Evolutionary conservation across 2,113 vertebrate species (phyloP).

Genomic region (Lagopus leucura): DNA sequence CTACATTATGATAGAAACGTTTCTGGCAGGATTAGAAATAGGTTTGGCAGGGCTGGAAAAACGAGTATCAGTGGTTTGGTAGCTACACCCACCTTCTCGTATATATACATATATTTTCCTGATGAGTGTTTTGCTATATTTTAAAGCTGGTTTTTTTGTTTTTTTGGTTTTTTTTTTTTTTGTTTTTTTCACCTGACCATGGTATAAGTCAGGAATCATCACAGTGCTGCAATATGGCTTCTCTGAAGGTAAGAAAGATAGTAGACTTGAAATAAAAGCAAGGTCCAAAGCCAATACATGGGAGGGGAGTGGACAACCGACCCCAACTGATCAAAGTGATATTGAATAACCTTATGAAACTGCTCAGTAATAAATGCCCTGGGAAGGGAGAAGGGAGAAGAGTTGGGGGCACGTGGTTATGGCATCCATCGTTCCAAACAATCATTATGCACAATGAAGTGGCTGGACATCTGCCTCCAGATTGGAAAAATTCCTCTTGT

Average conservation of each 20-base stretch:
- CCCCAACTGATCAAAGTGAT: not conserved
- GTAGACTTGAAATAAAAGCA: not conserved
- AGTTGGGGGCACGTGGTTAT: accelerated
- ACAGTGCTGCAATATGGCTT: not conserved
- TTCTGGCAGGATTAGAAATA: not conserved
- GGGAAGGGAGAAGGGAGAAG: not conserved
- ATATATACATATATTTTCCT: not conserved
- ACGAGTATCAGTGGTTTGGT: not conserved
- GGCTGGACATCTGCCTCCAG: not conserved
- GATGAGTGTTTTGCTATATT: not conserved
- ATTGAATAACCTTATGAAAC: not conserved
- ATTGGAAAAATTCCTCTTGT: not conserved
- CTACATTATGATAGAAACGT: not conserved
- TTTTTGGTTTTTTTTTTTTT: not conserved
- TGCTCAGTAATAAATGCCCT: not conserved
- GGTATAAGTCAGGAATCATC: not conserved
- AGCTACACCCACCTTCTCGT: not conserved
- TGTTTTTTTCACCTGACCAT: not conserved
- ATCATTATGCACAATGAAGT: accelerated
- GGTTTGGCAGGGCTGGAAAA: not conserved
- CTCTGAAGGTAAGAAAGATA: not conserved
- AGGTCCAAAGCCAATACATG: not conserved
- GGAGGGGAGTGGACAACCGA: not conserved
- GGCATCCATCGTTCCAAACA: not conserved
- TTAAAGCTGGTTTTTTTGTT: not conserved